Conservation (phyloP, 2,888 invertebrate species). For the Biston betularia region DNA sequence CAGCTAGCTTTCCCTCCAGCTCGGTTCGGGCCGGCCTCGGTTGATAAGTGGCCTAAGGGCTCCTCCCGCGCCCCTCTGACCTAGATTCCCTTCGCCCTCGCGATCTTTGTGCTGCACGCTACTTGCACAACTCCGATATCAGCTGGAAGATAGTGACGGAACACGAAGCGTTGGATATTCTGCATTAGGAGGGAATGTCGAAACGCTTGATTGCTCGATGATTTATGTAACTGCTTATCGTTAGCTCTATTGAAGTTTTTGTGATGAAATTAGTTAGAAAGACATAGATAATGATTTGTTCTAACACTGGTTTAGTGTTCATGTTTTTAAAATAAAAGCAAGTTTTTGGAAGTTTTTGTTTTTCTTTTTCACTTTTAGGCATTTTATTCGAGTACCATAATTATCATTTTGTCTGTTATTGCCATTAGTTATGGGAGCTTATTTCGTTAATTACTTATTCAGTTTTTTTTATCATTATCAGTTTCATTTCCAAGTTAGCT, state of each 20-base stretch:
- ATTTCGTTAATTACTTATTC: too few species aligned
- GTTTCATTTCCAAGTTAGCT: too few species aligned
- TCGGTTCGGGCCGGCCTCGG: constrained; percentile 61
- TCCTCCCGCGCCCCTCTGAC: constrained; percentile 70
- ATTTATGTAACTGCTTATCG: constrained; percentile 46
- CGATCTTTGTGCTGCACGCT: constrained; percentile 82
- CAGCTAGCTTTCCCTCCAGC: constrained; percentile 74
- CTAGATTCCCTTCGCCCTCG: constrained; percentile 73
- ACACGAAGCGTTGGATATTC: constrained; percentile 58
- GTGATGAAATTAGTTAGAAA: constrained; percentile 16
- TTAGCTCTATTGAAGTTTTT: constrained; percentile 20
- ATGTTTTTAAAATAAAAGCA: too few species aligned
- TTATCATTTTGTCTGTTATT: too few species aligned
- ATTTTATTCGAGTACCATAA: too few species aligned
- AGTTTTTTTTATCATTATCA: too few species aligned
- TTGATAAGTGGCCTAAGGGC: constrained; percentile 84
- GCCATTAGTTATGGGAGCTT: too few species aligned
- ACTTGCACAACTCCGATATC: constrained; percentile 83
- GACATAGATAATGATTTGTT: background rate
- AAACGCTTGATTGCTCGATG: constrained; percentile 43
- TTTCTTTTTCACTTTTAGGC: too few species aligned
- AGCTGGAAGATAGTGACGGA: constrained; percentile 79
- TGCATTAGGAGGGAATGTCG: constrained; percentile 59
- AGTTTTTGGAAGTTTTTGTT: too few species aligned
- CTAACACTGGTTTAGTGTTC: too few species aligned